Evolutionary conservation across 1,140 invertebrate species (phyloP).

Genomic region (Portunus trituberculatus): DNA sequence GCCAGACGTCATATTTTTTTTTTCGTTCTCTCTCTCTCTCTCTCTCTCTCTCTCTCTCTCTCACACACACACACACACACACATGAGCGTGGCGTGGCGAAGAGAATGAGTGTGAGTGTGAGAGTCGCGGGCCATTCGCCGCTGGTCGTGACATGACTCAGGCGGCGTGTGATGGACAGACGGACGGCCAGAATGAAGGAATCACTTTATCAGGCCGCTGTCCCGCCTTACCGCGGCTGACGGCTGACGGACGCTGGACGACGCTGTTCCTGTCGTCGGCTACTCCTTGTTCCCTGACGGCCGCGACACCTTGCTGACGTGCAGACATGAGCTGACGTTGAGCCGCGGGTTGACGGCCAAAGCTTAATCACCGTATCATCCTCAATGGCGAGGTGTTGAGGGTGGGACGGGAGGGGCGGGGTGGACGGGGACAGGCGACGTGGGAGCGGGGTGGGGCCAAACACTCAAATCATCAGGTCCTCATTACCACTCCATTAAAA

Average conservation of each 20-base stretch:
- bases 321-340: conserved; percentile 1
- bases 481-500: conserved; percentile 74
- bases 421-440: neutral
- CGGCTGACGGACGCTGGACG: conserved; percentile 35
- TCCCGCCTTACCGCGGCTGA: conserved; percentile 46
- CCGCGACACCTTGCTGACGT: conserved; percentile 20
- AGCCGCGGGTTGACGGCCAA: neutral
- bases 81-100: neutral
- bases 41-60: neutral
- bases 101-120: neutral
- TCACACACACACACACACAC: neutral
- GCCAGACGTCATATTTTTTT: conserved; percentile 13
- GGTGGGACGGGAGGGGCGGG: neutral
- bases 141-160: neutral
- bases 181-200: conserved; percentile 27
- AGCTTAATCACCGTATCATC: neutral
- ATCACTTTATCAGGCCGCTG: conserved; percentile 32
- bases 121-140: neutral
- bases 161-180: conserved; percentile 47
- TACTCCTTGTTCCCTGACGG: neutral
- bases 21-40: neutral
- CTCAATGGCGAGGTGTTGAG: neutral
- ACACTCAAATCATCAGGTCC: conserved; percentile 69
- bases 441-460: conserved; percentile 38
- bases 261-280: neutral